Base-by-base conservation (phyloP, 2,888 invertebrate species). In the Caenorhabditis doughertyi region DNA sequence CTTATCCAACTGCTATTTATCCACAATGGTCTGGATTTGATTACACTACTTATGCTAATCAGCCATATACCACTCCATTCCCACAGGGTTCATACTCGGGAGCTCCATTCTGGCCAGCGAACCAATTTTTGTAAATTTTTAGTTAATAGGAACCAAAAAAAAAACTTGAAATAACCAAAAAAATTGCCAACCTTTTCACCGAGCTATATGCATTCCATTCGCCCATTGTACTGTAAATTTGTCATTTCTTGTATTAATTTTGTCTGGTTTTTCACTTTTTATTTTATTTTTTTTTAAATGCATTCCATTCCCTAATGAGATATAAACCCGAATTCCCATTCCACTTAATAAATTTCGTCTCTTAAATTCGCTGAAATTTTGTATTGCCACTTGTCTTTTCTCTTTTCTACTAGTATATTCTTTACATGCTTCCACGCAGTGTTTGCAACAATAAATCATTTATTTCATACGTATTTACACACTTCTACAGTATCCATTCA, bases 71-170 rank as follows among this genome's bases (percentile, higher is more conserved):
- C 44, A 35, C 56, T 56, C 27, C 58, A 47, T 77, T 77, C 39
- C 42, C 77, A 0, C 70, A 70, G 3, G 13, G 39, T n/a, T 70
- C 70, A 16, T 84, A 84, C 47, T 44, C 76, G 21, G 64, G 47
- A 23, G 42, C 65, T 16, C 76, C 81, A 25, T 84, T 83, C 44
- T 83, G 79, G 47, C 79, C 73, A 42, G 62, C 67, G 23, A 76
- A 71, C 58, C 67, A 71, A 32, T 58, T 74, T 3, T 32, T 83
- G 29, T 83, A 71, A 79, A 77, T 62, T 42, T 39, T 35, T 44
- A n/a, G 18, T 49, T 44, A 9, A n/a, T 74, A 39, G 64, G 55
- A 21, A 44, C 32, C 55, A 49, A 29, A 42, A 7, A 39, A 51
- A 65, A 65, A 56, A 65, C 35, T 42, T 21, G 21, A 55, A 27